Conservation (phyloP, 2,113 vertebrate species). For the Nycticryphes semicollaris region DNA sequence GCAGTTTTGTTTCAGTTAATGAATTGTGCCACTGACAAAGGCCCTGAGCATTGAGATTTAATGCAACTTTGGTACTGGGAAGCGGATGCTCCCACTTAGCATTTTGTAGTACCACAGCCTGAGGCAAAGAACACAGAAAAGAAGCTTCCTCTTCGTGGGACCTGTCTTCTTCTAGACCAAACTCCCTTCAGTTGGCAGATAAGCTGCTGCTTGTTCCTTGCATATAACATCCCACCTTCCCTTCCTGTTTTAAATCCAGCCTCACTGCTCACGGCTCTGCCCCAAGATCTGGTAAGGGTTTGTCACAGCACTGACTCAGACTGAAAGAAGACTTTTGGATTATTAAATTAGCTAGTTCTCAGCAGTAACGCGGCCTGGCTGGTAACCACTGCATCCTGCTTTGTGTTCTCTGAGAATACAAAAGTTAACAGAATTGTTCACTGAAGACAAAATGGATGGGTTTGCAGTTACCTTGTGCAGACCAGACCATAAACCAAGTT, state of each 20-base stretch:
- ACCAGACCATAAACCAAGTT: neutral
- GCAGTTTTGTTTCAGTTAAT: neutral
- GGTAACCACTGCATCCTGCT: neutral
- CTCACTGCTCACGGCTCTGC: neutral
- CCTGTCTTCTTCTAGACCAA: neutral
- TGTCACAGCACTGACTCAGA: neutral
- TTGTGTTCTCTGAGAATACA: neutral
- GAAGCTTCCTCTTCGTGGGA: neutral
- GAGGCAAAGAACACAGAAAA: neutral
- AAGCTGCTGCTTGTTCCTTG: neutral
- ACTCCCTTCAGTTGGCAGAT: neutral
- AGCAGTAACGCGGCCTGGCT: neutral
- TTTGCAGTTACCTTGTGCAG: neutral
- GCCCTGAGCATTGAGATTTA: constrained; percentile 41
- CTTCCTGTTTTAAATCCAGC: neutral
- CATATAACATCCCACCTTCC: neutral
- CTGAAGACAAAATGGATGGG: neutral
- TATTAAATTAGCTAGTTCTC: neutral
- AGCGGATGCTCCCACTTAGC: neutral
- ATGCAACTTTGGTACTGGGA: constrained; percentile 25
- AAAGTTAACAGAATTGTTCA: neutral
- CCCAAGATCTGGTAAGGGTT: neutral
- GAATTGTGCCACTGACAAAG: neutral
- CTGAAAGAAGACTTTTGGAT: neutral
- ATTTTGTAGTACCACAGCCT: neutral